These are phyloP conservation scores for Albula goreensis DNA, from an alignment of 2,113 vertebrate species.

Conservation along the genomic window DNA sequence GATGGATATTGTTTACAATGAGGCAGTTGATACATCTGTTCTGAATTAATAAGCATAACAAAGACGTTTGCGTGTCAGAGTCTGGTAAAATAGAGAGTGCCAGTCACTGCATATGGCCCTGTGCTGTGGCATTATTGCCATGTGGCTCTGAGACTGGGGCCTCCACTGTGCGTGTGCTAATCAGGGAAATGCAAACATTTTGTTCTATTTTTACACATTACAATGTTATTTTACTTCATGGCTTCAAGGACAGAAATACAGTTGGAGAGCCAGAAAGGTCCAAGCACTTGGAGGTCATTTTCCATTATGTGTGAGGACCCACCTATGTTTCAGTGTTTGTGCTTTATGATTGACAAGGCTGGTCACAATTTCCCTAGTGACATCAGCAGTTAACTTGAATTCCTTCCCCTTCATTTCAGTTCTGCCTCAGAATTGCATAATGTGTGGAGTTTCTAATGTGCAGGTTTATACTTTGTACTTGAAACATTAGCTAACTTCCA, in stretches of 20 bases:
- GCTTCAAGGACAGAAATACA: background rate
- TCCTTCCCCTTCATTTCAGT: constrained; percentile 16
- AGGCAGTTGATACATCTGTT: background rate
- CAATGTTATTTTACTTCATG: background rate
- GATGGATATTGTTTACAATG: background rate
- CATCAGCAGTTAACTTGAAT: constrained; percentile 25
- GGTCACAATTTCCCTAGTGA: constrained; percentile 37
- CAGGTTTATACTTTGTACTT: background rate
- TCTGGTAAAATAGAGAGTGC: background rate
- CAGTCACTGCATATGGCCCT: background rate
- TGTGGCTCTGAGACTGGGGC: background rate
- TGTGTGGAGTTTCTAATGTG: constrained; percentile 25
- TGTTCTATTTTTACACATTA: constrained; percentile 7
- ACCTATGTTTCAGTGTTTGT: background rate
- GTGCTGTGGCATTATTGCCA: background rate
- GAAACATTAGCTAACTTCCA: background rate
- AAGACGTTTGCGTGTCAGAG: background rate
- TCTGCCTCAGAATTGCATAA: constrained; percentile 23
- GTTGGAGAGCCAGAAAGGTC: background rate
- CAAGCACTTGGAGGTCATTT: background rate
- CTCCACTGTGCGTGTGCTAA: background rate
- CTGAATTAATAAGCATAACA: background rate
- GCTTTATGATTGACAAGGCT: background rate
- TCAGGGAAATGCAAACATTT: constrained; percentile 7
- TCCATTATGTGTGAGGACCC: background rate